A percentile compares a stretch with the other conserved stretches of the same genome.
These are phyloP conservation scores for Euzophera pinguis DNA, from an alignment of 2,888 invertebrate species.

Conservation along the genomic window DNA sequence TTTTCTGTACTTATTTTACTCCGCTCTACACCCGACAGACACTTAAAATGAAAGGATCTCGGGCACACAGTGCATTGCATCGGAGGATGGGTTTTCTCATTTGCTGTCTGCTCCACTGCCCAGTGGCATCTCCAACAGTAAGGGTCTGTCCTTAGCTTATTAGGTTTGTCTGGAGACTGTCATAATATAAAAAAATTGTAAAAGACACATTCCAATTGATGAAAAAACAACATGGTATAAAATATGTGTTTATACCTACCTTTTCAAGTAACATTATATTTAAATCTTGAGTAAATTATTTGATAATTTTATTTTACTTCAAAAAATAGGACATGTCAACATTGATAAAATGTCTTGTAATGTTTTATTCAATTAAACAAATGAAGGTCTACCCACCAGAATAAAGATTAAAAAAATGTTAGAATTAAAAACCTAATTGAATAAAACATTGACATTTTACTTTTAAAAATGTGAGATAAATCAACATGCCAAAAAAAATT, in stretches of 20 bases:
- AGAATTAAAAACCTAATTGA: neutral
- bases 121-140: conserved; percentile 97
- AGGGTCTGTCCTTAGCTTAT: conserved; percentile 79
- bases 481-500: neutral
- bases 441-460: neutral
- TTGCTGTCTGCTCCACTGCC: conserved; percentile 75
- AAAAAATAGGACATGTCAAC: neutral
- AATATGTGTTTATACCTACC: neutral
- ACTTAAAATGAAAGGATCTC: conserved; percentile 90
- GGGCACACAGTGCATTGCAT: conserved; percentile 90
- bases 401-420: conserved; percentile 10
- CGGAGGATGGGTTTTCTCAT: conserved; percentile 52
- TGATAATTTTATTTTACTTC: neutral
- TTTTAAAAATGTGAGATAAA: neutral
- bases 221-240: neutral
- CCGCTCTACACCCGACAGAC: conserved; percentile 78
- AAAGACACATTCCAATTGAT: neutral
- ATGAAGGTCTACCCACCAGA: conserved; percentile 11
- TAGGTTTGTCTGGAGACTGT: conserved; percentile 36
- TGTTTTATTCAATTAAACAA: conserved; percentile 14
- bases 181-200: neutral
- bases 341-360: neutral
- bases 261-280: neutral
- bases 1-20: conserved; percentile 59
- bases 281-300: neutral